Evolutionary conservation across 2,888 invertebrate genomes (phyloP).

Genomic region (Acanthacorydalis orientalis): DNA sequence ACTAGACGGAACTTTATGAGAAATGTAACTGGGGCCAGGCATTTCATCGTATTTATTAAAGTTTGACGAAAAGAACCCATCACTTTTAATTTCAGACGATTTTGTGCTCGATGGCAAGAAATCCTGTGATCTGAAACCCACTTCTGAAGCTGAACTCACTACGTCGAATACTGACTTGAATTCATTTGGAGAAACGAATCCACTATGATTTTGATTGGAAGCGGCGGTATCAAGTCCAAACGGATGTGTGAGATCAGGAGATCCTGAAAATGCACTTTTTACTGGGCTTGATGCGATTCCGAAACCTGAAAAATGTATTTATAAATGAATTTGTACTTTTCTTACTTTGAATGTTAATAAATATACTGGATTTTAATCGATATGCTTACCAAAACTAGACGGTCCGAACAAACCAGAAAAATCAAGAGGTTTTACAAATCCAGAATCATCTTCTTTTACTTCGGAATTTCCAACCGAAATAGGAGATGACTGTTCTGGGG

Average conservation of each 20-base stretch:
- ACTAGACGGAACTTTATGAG: constrained; percentile 17
- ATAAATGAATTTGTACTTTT: neutral
- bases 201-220: constrained; percentile 10
- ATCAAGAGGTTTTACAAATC: constrained; percentile 35
- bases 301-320: constrained; percentile 10
- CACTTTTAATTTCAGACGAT: neutral
- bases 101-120: constrained; percentile 16
- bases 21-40: constrained; percentile 20
- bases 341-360: neutral
- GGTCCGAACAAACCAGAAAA: constrained; percentile 35
- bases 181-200: constrained; percentile 15
- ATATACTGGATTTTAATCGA: neutral
- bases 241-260: constrained; percentile 9
- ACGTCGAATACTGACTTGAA: constrained; percentile 9
- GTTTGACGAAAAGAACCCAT: neutral
- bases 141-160: constrained; percentile 7
- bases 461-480: constrained; percentile 5
- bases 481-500: constrained; percentile 11
- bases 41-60: constrained; percentile 12
- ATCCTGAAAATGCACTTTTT: constrained; percentile 13
- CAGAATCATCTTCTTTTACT: constrained; percentile 18
- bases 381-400: constrained; percentile 23
- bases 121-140: constrained; percentile 18
- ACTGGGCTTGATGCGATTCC: constrained; percentile 10
- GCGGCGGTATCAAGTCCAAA: constrained; percentile 12